Conservation (phyloP, 2,888 invertebrate genomes). For the Geophilus truncorum region DNA sequence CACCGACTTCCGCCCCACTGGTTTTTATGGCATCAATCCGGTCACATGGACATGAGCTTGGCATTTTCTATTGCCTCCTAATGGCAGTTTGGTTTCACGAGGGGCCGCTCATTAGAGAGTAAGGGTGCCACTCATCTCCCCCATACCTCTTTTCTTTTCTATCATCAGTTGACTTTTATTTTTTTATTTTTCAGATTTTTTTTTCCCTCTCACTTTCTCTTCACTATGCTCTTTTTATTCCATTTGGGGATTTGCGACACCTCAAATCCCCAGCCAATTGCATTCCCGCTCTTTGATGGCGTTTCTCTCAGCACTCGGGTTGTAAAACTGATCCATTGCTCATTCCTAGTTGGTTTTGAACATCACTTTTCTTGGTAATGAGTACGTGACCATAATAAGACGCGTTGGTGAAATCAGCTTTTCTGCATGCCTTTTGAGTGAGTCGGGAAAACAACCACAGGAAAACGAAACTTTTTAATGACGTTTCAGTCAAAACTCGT, state of each 20-base stretch:
- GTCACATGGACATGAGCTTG: constrained; percentile 18
- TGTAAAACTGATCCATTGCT: constrained; percentile 25
- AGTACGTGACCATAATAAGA: background rate
- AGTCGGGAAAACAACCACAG: background rate
- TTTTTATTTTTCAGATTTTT: constrained; percentile 17
- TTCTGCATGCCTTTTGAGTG: background rate
- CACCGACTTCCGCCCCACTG: constrained; percentile 14
- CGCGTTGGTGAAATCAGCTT: background rate
- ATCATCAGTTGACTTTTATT: constrained; percentile 7
- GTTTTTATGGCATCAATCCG: constrained; percentile 20
- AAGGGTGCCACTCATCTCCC: constrained; percentile 25
- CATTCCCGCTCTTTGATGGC: constrained; percentile 1
- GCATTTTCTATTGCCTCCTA: constrained; percentile 27
- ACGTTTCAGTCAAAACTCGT: too few species aligned
- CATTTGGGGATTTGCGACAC: constrained; percentile 27
- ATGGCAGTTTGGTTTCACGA: constrained; percentile 25
- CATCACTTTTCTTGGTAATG: constrained; percentile 13
- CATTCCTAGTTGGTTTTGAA: constrained; percentile 2
- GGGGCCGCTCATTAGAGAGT: constrained; percentile 23
- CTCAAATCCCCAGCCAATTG: constrained; percentile 22
- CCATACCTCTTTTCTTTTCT: constrained; percentile 3
- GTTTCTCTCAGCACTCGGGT: background rate
- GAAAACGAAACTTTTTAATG: background rate
- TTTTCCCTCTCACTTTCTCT: background rate
- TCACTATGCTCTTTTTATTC: constrained; percentile 11